A percentile compares a stretch with the other conserved stretches of the same genome.
Conservation (phyloP, 2,113 vertebrate genomes). For the Anser brachyrhynchus region DNA sequence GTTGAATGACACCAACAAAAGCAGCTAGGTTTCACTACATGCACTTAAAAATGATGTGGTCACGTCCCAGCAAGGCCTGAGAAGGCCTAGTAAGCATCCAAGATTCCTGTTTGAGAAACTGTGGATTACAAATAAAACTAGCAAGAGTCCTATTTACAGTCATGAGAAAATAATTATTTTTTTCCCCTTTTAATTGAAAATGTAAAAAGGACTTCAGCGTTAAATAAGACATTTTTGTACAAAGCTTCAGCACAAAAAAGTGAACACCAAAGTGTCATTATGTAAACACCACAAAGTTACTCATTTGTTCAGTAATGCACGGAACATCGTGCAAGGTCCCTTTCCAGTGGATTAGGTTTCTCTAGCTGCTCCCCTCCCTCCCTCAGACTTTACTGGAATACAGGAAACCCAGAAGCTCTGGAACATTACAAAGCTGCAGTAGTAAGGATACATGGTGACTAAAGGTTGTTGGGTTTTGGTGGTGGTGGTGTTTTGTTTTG, state of each 20-base stretch:
- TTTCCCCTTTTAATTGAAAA: slow-evolving; percentile 73
- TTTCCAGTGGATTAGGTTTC: background rate
- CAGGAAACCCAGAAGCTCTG: slow-evolving; percentile 57
- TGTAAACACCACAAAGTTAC: slow-evolving; percentile 64
- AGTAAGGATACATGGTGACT: slow-evolving; percentile 46
- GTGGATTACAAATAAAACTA: slow-evolving; percentile 26
- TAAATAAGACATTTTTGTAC: slow-evolving; percentile 73
- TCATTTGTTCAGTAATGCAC: slow-evolving; percentile 30
- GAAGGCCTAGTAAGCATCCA: background rate
- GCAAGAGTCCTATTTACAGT: slow-evolving; percentile 48
- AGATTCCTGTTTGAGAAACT: slow-evolving; percentile 6
- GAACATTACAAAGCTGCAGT: slow-evolving; percentile 60
- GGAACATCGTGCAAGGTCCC: background rate
- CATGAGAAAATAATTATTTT: slow-evolving; percentile 64
- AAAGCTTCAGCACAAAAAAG: slow-evolving; percentile 67
- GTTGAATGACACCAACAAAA: background rate
- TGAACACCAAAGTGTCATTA: slow-evolving; percentile 51
- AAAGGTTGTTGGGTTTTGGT: background rate
- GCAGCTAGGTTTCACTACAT: background rate
- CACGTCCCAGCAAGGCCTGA: background rate
- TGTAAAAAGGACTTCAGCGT: slow-evolving; percentile 68
- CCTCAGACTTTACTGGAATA: slow-evolving; percentile 41
- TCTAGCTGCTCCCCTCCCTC: slow-evolving; percentile 12
- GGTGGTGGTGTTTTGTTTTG: background rate
- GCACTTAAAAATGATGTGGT: background rate